phyloP scores from a whole-genome alignment of 1,140 invertebrate species.

The Drosophila athabasca region DNA sequence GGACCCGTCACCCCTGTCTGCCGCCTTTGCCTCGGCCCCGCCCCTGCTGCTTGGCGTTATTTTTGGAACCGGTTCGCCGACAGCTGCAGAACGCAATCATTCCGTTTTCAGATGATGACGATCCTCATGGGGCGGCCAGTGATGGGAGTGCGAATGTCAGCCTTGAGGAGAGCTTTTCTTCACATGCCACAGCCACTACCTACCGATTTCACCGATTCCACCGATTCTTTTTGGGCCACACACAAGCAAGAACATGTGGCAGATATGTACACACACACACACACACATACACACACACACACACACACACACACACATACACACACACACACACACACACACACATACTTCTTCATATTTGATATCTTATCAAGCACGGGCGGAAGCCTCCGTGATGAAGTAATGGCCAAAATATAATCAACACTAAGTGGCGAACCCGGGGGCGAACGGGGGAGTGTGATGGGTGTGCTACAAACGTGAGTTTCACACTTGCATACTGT shows the following conservation, averaged over 20 bases:
- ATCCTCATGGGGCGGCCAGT: background rate
- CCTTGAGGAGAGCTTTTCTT: slow-evolving; percentile 64
- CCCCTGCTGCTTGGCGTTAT: slow-evolving; percentile 34
- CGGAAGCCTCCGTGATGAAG: slow-evolving; percentile 69
- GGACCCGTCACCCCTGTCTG: too few relatives aligned
- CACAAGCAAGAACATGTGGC: background rate
- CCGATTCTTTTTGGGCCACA: slow-evolving; percentile 27
- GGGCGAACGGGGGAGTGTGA: background rate
- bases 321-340: too few relatives aligned
- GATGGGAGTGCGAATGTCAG: slow-evolving; percentile 34
- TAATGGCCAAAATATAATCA: slow-evolving; percentile 71
- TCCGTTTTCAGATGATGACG: slow-evolving; percentile 29
- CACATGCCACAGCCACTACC: background rate
- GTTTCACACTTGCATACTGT: slow-evolving; percentile 17
- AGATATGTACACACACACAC: background rate
- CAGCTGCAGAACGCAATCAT: slow-evolving; percentile 59
- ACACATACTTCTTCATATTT: slow-evolving; percentile 5
- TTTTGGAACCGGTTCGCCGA: slow-evolving; percentile 65
- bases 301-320: too few relatives aligned
- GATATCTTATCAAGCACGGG: slow-evolving; percentile 62
- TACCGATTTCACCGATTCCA: slow-evolving; percentile 17
- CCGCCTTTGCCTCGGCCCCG: slow-evolving; percentile 2
- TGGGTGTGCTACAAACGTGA: background rate
- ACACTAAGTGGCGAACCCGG: slow-evolving; percentile 25
- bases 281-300: too few relatives aligned